phyloP scores from a whole-genome alignment of 2,797 vertebrate species.

The Nothura maculosa region DNA sequence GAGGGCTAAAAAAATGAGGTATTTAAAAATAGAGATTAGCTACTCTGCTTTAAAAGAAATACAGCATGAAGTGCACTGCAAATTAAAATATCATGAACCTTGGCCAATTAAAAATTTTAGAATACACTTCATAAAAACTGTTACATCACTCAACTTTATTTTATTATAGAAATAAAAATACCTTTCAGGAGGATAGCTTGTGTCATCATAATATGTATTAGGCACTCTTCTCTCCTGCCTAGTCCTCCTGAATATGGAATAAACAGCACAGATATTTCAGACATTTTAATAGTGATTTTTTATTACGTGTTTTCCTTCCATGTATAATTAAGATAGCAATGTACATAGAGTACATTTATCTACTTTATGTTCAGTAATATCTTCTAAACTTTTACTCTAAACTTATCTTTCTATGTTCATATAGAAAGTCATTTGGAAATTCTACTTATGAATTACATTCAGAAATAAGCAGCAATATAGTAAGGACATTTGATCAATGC shows the following conservation, averaged over 20 bases:
- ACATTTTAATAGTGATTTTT: conserved; percentile 20
- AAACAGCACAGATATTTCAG: conserved; percentile 76
- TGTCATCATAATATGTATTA: conserved; percentile 80
- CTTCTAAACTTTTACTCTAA: not conserved
- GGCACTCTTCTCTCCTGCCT: conserved; percentile 82
- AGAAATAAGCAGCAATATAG: not conserved
- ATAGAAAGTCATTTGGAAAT: not conserved
- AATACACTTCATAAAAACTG: not conserved
- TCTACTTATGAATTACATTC: not conserved
- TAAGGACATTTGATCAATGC: not conserved
- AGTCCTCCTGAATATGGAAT: conserved; percentile 83
- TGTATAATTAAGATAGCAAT: not conserved
- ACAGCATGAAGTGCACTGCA: conserved; percentile 6
- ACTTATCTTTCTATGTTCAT: not conserved
- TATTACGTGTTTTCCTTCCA: not conserved
- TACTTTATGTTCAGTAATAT: not conserved
- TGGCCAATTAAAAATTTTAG: conserved; percentile 29
- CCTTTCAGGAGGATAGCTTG: conserved; percentile 79
- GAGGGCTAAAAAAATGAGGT: not conserved
- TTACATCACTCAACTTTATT: conserved; percentile 33
- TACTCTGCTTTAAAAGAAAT: conserved; percentile 20
- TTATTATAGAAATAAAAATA: conserved; percentile 72
- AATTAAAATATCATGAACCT: conserved; percentile 34
- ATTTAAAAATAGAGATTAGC: not conserved
- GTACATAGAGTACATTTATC: not conserved